Base-by-base conservation (phyloP, 2,113 vertebrate species). In the Caranx melampygus region DNA sequence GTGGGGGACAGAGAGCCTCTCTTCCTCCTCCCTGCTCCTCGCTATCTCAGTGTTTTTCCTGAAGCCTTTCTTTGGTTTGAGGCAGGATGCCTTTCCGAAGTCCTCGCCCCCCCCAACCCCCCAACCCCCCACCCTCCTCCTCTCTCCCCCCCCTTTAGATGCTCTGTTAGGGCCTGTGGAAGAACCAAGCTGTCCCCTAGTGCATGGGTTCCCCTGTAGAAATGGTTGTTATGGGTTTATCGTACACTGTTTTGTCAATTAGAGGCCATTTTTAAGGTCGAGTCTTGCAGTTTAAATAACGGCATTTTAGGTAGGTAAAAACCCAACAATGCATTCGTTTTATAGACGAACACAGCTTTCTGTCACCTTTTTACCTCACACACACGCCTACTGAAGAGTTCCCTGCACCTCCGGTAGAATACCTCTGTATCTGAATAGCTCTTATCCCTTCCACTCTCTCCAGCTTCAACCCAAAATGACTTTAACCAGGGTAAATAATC, bases 191-290 rank as follows among this genome's bases (percentile, higher is more conserved):
- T 82, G 79, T 81, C 78, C 76, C 82, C 67, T 79, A 86, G 67
- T 84, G 85, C 84, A 89, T 90, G 85, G 89, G 81, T 89, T 90
- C 85, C 82, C 73, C 76, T 62, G 21, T 72, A 88, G 71, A 88
- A 77, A 75, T 60, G 83, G 77, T 81, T 88, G 61, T 87, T 75
- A 86, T 88, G 79, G 84, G 79, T 91, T 90, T 86, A 83, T 86
- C 58, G 49, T 84, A 65, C 81, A 82, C 86, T 16, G 37, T 84
- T 90, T 66, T 88, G 72, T 87, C 87, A 86, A 49, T 79, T 87
- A 84, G 83, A 91, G 87, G 90, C 88, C 82, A 60, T 87, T 90
- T 89, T 90, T 81, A 89, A 91, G 92, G 88, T 88, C 83, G 91
- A 86, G 82, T 85, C 82, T 92, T 91, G 86, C 74, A 59, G 80